A percentile compares a stretch with the other conserved stretches of the same genome.
Conservation (phyloP, 2,888 invertebrate species). For the Diaprepes abbreviatus region DNA sequence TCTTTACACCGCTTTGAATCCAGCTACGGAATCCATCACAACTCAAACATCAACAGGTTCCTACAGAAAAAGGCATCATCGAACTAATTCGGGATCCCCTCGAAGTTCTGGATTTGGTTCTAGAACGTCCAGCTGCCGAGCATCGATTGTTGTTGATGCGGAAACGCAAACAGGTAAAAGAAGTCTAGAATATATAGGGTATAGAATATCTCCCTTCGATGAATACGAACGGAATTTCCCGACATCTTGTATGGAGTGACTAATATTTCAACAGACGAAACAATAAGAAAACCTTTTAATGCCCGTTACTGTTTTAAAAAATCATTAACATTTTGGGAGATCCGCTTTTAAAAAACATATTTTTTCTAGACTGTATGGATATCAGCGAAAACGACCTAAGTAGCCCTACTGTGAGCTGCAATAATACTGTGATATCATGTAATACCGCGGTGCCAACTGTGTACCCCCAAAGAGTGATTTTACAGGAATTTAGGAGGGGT, state of each 20-base stretch:
- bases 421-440: constrained; percentile 59
- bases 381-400: constrained; percentile 73
- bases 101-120: constrained; percentile 61
- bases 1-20: constrained; percentile 73
- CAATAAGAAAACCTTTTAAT: too few species aligned
- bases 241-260: too few species aligned
- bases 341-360: too few species aligned
- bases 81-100: constrained; percentile 74
- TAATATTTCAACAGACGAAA: too few species aligned
- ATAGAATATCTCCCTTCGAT: too few species aligned
- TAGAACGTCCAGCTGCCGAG: constrained; percentile 60
- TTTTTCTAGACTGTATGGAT: constrained; percentile 77
- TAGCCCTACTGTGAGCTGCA: constrained; percentile 61
- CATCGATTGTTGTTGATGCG: constrained; percentile 56
- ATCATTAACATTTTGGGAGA: too few species aligned
- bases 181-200: too few species aligned
- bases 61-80: constrained; percentile 71
- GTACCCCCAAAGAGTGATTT: constrained; percentile 64
- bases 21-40: constrained; percentile 71
- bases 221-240: too few species aligned
- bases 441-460: constrained; percentile 51
- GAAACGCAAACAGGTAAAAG: constrained; percentile 47
- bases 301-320: too few species aligned
- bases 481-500: constrained; percentile 62
- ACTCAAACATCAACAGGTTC: constrained; percentile 64